Evolutionary conservation across 2,113 vertebrate genomes (phyloP), one percentile per base, ranked within the genome.

Genomic region (Dicentrarchus labrax): DNA sequence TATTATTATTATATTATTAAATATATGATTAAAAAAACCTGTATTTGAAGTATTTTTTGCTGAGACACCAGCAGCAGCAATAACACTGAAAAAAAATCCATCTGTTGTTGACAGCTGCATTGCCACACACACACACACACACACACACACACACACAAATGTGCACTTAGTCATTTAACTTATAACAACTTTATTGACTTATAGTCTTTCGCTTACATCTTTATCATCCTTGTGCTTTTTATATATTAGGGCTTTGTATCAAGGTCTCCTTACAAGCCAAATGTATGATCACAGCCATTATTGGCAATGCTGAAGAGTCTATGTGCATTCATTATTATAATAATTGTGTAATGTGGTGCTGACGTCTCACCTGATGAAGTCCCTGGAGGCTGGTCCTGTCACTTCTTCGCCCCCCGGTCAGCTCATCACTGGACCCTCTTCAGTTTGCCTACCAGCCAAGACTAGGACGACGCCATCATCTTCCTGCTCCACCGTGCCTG

Each of bases 191-290:
- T 78, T 21, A 86, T 50, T 82, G 80, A 84, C 69, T 53, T 43
- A 74, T 36, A 24, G 51, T n/a, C 15, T 24, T 78, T 66, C 16
- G n/a, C 48, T 69, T 38, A 50, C 30, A 53, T 74, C 84, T 78
- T 57, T n/a, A 78, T 86, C 45, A 74, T 78, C 11, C 10, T 12
- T 7, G 3, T 62, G 82, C 74, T 84, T 73, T 90, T 80, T 86
- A 76, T 17, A 7, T 62, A 64, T 85, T 78, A 87, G 8, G 24
- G 4, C 43, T 75, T 69, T 17, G 6, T 43, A 68, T 72, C 17
- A 68, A 24, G n/a, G 47, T 76, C 24, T 61, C 50, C 70, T 82
- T 64, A 61, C 24, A 66, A 60, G 70, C 19, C 9, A 51, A 48
- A 60, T 65, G 7, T 19, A 36, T 65, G 57, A 60, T 88, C 78